Conservation (phyloP, 2,888 invertebrate genomes). For the Diachrysia chrysitis region DNA sequence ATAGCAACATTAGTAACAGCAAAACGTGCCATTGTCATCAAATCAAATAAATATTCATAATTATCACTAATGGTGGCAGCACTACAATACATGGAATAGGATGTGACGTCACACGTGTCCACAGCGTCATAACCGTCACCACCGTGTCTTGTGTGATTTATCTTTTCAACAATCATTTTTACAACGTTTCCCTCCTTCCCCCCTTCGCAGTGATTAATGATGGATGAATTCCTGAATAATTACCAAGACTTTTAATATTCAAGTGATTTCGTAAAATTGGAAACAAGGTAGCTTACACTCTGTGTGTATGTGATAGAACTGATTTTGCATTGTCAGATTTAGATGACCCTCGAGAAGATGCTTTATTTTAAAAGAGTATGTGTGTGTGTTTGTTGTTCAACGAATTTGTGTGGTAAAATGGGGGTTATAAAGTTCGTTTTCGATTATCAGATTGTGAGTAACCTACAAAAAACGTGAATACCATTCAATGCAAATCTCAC, state of each 20-base stretch:
- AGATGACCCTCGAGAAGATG: slow-evolving; percentile 83
- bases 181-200: slow-evolving; percentile 83
- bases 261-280: slow-evolving; percentile 79
- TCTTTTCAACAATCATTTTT: slow-evolving; percentile 89
- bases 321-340: slow-evolving; percentile 62
- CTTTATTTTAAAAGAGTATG: slow-evolving; percentile 64
- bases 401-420: slow-evolving; percentile 43
- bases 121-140: slow-evolving; percentile 81
- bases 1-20: slow-evolving; percentile 24
- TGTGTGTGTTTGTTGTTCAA: slow-evolving; percentile 16
- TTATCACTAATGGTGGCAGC: slow-evolving; percentile 69
- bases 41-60: slow-evolving; percentile 72
- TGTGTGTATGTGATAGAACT: slow-evolving; percentile 64
- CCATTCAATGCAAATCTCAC: slow-evolving; percentile 88
- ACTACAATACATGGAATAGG: slow-evolving; percentile 62
- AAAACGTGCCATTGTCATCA: slow-evolving; percentile 53
- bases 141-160: slow-evolving; percentile 85
- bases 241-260: slow-evolving; percentile 89
- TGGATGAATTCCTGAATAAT: slow-evolving; percentile 90
- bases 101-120: slow-evolving; percentile 63
- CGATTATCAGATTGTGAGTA: slow-evolving; percentile 59
- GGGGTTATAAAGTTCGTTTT: slow-evolving; percentile 56
- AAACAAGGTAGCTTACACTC: slow-evolving; percentile 60
- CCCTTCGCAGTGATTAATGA: slow-evolving; percentile 88
- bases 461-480: slow-evolving; percentile 81